Evolutionary conservation across 2,113 vertebrate species (phyloP).

Genomic region (Ammodytes dubius): DNA sequence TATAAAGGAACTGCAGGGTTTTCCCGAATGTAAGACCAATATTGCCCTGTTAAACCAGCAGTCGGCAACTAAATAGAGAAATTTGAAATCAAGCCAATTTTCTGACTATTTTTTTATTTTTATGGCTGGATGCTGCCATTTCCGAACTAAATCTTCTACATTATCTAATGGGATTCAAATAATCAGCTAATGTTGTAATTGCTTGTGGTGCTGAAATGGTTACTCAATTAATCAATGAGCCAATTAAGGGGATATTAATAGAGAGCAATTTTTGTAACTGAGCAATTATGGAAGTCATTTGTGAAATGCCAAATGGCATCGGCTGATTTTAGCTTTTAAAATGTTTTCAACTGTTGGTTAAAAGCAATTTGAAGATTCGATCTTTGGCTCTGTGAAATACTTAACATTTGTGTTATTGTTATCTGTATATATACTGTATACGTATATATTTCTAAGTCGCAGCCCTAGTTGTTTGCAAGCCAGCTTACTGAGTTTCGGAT

Average conservation of each 20-base stretch:
- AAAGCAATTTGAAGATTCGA: not conserved
- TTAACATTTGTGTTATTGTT: too few relatives aligned
- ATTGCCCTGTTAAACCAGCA: constrained; percentile 10
- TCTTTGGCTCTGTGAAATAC: not conserved
- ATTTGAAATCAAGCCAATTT: not conserved
- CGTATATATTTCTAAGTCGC: not conserved
- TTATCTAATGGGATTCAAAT: not conserved
- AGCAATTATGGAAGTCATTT: not conserved
- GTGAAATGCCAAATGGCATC: not conserved
- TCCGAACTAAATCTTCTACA: not conserved
- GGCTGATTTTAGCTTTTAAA: not conserved
- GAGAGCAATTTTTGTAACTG: not conserved
- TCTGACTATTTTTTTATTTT: not conserved
- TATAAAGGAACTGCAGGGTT: constrained; percentile 41
- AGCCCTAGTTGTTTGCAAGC: too few relatives aligned
- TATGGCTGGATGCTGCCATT: not conserved
- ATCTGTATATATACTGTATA: too few relatives aligned
- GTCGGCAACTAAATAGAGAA: not conserved
- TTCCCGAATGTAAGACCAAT: not conserved
- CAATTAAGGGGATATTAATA: not conserved
- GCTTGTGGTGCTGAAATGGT: not conserved
- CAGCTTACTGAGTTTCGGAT: not conserved
- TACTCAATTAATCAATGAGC: not conserved
- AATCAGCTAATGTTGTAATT: not conserved
- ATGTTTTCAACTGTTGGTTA: not conserved